A percentile compares a stretch with the other conserved stretches of the same genome.
These are phyloP conservation scores for Therioaphis trifolii DNA, from an alignment of 2,888 invertebrate genomes.

Conservation along the genomic window DNA sequence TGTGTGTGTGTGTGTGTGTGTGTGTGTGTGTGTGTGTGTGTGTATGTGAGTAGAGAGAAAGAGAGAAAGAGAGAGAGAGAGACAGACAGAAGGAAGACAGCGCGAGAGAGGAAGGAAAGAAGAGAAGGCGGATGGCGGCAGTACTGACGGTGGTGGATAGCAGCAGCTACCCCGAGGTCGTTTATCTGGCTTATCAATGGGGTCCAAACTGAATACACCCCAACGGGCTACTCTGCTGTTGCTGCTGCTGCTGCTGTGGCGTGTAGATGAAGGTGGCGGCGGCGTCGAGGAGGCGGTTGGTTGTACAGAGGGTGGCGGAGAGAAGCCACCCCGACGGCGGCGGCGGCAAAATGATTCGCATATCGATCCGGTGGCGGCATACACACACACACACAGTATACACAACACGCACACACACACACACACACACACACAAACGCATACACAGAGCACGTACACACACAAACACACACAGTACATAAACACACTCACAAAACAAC, in stretches of 20 bases:
- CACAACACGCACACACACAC: background rate
- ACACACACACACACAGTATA: background rate
- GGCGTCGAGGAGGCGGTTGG: background rate
- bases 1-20: no score
- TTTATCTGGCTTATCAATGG: slow-evolving; percentile 61
- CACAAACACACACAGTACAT: no score
- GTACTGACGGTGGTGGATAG: no score
- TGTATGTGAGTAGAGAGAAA: background rate
- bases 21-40: background rate
- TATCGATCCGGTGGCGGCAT: slow-evolving; percentile 54
- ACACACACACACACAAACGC: background rate
- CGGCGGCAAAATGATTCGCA: slow-evolving; percentile 53
- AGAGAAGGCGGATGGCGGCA: background rate
- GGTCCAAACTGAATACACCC: slow-evolving; percentile 40
- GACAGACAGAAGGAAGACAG: no score
- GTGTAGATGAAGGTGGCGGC: background rate
- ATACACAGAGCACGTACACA: background rate
- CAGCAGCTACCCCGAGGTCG: slow-evolving; percentile 37
- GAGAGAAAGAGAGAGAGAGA: background rate
- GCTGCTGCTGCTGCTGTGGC: background rate
- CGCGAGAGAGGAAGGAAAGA: background rate
- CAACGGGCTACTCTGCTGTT: no score
- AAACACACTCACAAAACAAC: no score
- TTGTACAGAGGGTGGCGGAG: slow-evolving; percentile 3
- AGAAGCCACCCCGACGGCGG: slow-evolving; percentile 14